Conservation (phyloP, 2,888 invertebrate species). For the Dynastes hyllus region DNA sequence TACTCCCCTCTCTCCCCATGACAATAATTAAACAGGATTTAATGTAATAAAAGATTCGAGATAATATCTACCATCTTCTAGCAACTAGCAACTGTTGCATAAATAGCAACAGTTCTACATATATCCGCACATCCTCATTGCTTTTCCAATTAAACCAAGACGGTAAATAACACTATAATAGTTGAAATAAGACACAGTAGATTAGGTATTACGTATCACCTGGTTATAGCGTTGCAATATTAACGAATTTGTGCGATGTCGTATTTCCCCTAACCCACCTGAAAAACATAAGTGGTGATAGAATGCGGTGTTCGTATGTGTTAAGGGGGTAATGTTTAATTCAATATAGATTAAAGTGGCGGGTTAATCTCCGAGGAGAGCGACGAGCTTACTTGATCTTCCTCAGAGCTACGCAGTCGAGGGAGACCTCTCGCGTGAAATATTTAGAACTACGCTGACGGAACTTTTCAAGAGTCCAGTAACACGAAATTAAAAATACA, state of each 20-base stretch:
- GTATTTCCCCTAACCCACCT: conserved; percentile 50
- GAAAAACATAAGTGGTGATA: conserved; percentile 57
- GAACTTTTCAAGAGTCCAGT: conserved; percentile 61
- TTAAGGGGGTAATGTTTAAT: conserved; percentile 65
- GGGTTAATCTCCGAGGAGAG: conserved; percentile 64
- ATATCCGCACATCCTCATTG: too few relatives aligned
- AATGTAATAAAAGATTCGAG: too few relatives aligned
- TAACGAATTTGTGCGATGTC: conserved; percentile 31
- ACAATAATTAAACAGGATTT: too few relatives aligned
- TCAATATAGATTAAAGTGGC: conserved; percentile 67
- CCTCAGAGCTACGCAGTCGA: conserved; percentile 55
- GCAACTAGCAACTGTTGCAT: background rate
- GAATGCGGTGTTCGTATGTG: conserved; percentile 61
- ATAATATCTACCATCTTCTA: too few relatives aligned
- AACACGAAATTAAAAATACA: conserved; percentile 65
- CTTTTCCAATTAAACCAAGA: too few relatives aligned
- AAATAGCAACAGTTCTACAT: background rate
- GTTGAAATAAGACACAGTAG: background rate
- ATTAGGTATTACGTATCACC: background rate
- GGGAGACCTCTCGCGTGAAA: conserved; percentile 59
- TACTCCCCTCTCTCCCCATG: too few relatives aligned
- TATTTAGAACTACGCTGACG: conserved; percentile 61
- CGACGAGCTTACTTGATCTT: conserved; percentile 57
- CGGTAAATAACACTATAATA: background rate
- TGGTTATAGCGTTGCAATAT: conserved; percentile 19